phyloP scores from a whole-genome alignment of 2,888 invertebrate species.

The Lacanobia wlatinum region DNA sequence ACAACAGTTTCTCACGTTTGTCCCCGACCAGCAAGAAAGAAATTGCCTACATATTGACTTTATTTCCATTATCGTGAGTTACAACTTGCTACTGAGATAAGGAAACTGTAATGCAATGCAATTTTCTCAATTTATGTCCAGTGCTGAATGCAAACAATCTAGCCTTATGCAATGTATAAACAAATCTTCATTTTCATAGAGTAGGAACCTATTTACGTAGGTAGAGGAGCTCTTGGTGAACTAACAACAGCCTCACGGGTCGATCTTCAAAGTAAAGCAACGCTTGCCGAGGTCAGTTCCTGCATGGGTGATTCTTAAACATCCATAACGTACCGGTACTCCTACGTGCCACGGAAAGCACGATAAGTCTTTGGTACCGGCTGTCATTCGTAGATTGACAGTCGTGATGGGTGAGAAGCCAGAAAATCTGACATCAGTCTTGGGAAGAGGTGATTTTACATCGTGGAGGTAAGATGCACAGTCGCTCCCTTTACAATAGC shows the following conservation, averaged over 20 bases:
- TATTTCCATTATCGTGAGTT: slow-evolving; percentile 47
- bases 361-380: background rate
- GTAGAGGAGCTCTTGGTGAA: too few relatives aligned
- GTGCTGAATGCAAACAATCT: slow-evolving; percentile 7
- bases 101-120: slow-evolving; percentile 38
- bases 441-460: too few relatives aligned
- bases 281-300: too few relatives aligned
- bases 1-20: slow-evolving; percentile 25
- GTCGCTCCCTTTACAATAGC: too few relatives aligned
- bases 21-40: slow-evolving; percentile 33
- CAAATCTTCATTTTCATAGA: slow-evolving; percentile 2
- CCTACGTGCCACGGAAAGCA: background rate
- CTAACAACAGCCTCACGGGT: background rate
- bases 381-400: background rate
- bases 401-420: background rate
- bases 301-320: too few relatives aligned
- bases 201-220: background rate
- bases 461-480: too few relatives aligned
- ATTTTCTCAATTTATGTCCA: slow-evolving; percentile 31
- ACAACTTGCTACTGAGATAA: slow-evolving; percentile 42
- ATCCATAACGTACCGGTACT: background rate
- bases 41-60: slow-evolving; percentile 44
- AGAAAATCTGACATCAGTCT: background rate
- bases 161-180: slow-evolving; percentile 2
- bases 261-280: background rate